Evolutionary conservation across 1,140 invertebrate species (phyloP).

Genomic region (Diuraphis noxia): DNA sequence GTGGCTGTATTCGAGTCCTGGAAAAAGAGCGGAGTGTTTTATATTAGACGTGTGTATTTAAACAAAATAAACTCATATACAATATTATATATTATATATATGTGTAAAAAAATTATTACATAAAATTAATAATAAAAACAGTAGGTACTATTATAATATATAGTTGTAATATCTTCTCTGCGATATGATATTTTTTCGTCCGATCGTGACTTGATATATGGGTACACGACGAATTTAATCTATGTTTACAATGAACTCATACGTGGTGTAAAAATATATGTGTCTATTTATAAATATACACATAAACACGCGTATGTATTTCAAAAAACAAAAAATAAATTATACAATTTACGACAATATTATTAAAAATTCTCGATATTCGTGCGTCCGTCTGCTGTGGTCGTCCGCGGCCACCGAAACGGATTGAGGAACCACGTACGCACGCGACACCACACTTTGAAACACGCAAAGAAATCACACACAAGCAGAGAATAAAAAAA

Average conservation of each 20-base stretch:
- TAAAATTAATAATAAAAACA: neutral
- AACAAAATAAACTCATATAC: neutral
- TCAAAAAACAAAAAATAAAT: neutral
- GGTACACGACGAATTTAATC: neutral
- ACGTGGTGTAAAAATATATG: neutral
- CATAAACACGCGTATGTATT: neutral
- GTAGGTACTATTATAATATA: neutral
- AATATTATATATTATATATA: neutral
- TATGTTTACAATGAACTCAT: slow-evolving; percentile 6
- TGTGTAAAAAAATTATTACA: neutral
- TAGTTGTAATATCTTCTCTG: neutral
- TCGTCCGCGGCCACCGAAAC: neutral
- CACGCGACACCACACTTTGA: neutral
- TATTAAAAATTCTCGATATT: neutral
- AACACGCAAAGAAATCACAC: neutral
- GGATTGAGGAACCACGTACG: neutral
- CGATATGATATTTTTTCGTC: neutral
- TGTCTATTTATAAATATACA: neutral
- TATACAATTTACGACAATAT: neutral
- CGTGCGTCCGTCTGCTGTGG: neutral
- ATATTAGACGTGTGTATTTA: neutral
- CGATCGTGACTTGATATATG: neutral
- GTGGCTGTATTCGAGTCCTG: neutral
- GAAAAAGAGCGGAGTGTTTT: neutral
- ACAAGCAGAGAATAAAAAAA: neutral